These are phyloP conservation scores for Carcina quercana DNA, from an alignment of 2,888 invertebrate genomes.

Conservation along the genomic window DNA sequence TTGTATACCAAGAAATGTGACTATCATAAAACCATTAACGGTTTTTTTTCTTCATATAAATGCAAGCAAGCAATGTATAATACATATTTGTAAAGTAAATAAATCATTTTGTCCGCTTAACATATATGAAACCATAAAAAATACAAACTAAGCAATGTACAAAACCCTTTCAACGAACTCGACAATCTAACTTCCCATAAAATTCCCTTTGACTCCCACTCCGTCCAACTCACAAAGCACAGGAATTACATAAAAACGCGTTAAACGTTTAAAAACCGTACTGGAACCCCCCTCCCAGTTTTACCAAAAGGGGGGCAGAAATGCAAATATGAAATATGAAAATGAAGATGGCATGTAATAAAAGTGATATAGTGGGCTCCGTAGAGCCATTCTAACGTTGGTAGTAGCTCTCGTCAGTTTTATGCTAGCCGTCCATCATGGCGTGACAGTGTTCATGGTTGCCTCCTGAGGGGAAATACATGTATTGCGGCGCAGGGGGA, in stretches of 20 bases:
- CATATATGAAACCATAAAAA: background rate
- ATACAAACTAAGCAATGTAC: background rate
- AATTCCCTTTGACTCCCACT: conserved; percentile 46
- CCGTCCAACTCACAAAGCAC: conserved; percentile 52
- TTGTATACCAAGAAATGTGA: too few relatives aligned
- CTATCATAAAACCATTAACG: too few relatives aligned
- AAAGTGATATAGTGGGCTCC: conserved; percentile 87
- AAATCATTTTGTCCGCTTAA: too few relatives aligned
- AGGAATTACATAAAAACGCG: conserved; percentile 66
- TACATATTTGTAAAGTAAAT: too few relatives aligned
- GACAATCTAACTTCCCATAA: too few relatives aligned
- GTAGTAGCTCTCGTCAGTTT: conserved; percentile 83
- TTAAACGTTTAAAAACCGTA: conserved; percentile 58
- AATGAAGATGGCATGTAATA: conserved; percentile 84
- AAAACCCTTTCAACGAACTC: too few relatives aligned
- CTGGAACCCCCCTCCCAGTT: conserved; percentile 15
- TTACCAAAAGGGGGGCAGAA: conserved; percentile 56
- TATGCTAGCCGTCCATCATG: conserved; percentile 83
- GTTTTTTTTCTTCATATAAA: too few relatives aligned
- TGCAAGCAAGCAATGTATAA: too few relatives aligned
- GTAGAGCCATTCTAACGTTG: conserved; percentile 83
- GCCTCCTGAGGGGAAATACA: too few relatives aligned
- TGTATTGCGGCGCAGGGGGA: conserved; percentile 38
- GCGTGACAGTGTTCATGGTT: conserved; percentile 78
- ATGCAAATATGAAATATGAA: conserved; percentile 78